Evolutionary conservation across 2,888 invertebrate species (phyloP), one percentile per base, ranked within the genome.

Genomic region (Hyalella azteca): DNA sequence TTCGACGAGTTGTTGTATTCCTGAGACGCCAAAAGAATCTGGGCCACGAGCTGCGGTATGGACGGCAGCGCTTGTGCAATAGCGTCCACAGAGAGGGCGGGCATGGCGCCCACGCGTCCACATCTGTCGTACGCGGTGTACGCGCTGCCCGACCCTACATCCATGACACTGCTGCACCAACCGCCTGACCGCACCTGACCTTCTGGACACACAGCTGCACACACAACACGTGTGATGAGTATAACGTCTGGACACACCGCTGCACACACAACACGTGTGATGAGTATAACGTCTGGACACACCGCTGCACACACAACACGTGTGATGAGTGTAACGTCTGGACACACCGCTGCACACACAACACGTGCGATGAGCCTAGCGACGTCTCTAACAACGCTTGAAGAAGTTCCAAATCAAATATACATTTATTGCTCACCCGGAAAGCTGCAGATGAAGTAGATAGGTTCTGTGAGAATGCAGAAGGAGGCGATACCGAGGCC

Each of bases 161-260:
- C 15, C 36, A 36, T 36, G 9, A 15, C 54, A 60, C 79, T 45
- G 48, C 60, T 7, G 32, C 77, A 32, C 66, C 73, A 40, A 26
- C 73, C 73, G 32, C 73, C 73, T n/a, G 50, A 50, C 50, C 50
- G 50, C n/a, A n/a, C 9, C 13, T 50, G 50, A n/a, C 50, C 50
- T 5, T 11, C 5, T n/a, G 50, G 50, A n/a, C 50, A 50, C 50
- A 50, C 50, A 11, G 50, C 50, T 50, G 45, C 45, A 15, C 9
- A n/a, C n/a, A n/a, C n/a, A n/a, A n/a, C n/a, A n/a, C n/a, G n/a
- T n/a, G n/a, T n/a, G n/a, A n/a, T n/a, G n/a, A n/a, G n/a, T n/a
- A n/a, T n/a, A n/a, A n/a, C n/a, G n/a, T n/a, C n/a, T n/a, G n/a
- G n/a, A n/a, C n/a, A n/a, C n/a, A n/a, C n/a, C n/a, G n/a, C n/a